Base-by-base conservation (phyloP, 2,797 vertebrate genomes). In the Pelobates cultripes region DNA sequence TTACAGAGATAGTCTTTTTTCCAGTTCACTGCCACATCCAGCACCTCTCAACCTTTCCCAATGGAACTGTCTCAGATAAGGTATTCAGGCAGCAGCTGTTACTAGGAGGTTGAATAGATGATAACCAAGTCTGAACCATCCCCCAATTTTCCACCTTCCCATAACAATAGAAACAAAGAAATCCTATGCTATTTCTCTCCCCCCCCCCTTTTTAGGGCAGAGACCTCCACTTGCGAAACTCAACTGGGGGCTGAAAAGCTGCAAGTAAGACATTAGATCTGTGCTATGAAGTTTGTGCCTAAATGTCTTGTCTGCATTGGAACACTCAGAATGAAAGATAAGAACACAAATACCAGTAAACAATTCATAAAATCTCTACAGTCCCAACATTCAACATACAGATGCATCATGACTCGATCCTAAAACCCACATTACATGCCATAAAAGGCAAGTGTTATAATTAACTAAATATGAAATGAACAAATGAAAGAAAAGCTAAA, bases 41-140 rank as follows among this genome's bases (percentile, higher is more conserved):
- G 70, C 43, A 43, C 81, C 73, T 9, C 13, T 14, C 67, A 10
- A 45, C 40, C 74, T 73, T 28, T 73, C 68, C 66, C 57, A 44
- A 63, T 76, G 66, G 76, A 70, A 43, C 40, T 10, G 64, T 10
- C 64, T 74, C 43, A 43, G 63, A 77, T 82, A 85, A 84, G 82
- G 83, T 75, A 79, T 85, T 85, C 72, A 85, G 68, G 75, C 80
- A 83, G 85, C 86, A 86, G 86, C 86, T 86, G 86, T 85, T 86
- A 73, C 86, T 67, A 77, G 73, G 69, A 79, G 76, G 78, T 76
- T 79, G 77, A 79, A 83, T 77, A 75, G 75, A 84, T 85, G 51
- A 75, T 74, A 73, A 81, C 42, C 70, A 67, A 70, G 42, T 64
- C 71, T 45, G 14, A 57, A 69, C 82, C 82, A 69, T 14, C 51